phyloP scores from a whole-genome alignment of 2,113 vertebrate genomes.

The Melanocharis versteri region DNA sequence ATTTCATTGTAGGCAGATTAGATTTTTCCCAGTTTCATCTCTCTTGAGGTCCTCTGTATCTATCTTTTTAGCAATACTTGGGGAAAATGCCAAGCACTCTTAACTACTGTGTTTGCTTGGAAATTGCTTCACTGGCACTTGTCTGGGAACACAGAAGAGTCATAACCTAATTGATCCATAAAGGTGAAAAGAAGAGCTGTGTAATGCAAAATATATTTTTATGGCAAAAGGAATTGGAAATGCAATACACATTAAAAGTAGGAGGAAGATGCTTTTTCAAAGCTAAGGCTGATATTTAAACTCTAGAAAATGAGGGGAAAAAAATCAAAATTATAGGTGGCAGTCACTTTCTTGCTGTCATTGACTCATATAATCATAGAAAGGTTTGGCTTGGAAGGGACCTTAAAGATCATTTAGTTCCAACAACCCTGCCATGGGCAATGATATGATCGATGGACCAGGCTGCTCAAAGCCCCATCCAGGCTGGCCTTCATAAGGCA shows the following conservation, averaged over 20 bases:
- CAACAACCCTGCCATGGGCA: background rate
- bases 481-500: background rate
- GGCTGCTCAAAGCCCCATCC: background rate
- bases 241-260: background rate
- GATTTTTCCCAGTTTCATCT: background rate
- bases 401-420: background rate
- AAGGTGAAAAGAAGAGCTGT: constrained; percentile 50
- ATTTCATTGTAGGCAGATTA: background rate
- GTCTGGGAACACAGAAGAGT: constrained; percentile 1
- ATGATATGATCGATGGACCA: background rate
- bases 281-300: background rate
- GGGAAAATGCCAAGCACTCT: background rate
- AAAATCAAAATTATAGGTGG: background rate
- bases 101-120: background rate
- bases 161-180: constrained; percentile 50
- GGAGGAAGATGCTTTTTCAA: background rate
- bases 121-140: constrained; percentile 42
- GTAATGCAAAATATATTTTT: constrained; percentile 34
- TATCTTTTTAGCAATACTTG: constrained; percentile 21
- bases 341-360: background rate
- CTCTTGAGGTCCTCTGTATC: background rate
- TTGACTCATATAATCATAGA: background rate
- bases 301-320: background rate
- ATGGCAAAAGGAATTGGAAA: constrained; percentile 18
- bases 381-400: background rate